These are phyloP conservation scores for Caenorhabditis wallacei DNA, from an alignment of 2,888 invertebrate genomes.

Conservation along the genomic window DNA sequence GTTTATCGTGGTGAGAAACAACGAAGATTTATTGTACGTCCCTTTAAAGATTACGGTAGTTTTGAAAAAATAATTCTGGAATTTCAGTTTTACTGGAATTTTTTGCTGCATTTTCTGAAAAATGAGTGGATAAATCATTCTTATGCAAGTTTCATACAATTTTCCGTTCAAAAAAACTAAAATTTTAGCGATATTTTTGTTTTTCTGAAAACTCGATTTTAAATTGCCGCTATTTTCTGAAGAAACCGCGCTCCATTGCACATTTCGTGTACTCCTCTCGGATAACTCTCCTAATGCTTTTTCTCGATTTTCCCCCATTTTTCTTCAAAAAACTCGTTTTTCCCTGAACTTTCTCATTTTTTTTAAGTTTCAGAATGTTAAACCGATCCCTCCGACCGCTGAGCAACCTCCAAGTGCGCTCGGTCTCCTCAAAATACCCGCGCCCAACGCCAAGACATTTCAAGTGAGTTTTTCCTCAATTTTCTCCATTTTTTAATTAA, in stretches of 20 bases:
- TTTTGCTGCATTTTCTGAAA: no score
- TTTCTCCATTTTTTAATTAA: not conserved
- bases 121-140: no score
- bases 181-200: not conserved
- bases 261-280: slow-evolving; percentile 16
- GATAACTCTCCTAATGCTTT: not conserved
- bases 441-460: slow-evolving; percentile 78
- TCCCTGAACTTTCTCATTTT: not conserved
- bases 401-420: slow-evolving; percentile 53
- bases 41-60: no score
- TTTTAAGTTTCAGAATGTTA: slow-evolving; percentile 49
- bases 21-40: no score
- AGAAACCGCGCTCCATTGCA: not conserved
- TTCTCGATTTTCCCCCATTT: not conserved
- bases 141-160: no score
- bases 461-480: slow-evolving; percentile 56
- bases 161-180: no score
- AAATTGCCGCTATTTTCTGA: not conserved
- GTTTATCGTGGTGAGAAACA: no score
- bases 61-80: no score
- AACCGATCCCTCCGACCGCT: slow-evolving; percentile 33
- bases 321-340: not conserved
- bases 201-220: not conserved
- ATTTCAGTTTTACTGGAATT: no score
- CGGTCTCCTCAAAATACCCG: slow-evolving; percentile 80